phyloP scores from a whole-genome alignment of 2,113 vertebrate genomes.

The Helogale parvula region DNA sequence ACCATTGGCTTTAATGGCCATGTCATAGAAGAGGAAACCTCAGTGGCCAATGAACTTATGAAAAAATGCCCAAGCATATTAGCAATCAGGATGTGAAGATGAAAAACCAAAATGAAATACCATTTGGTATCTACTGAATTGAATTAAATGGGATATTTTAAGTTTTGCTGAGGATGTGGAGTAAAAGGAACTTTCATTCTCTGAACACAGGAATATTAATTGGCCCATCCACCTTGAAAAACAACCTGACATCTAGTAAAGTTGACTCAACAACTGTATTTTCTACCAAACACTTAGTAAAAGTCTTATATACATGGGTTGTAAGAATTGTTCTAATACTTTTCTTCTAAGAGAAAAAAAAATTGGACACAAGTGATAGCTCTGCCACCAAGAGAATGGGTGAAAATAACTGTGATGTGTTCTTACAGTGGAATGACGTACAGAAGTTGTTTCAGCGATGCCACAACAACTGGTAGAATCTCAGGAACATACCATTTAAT shows the following conservation, averaged over 20 bases:
- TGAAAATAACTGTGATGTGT: not conserved
- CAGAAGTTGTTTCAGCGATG: not conserved
- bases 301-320: not conserved
- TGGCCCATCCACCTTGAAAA: not conserved
- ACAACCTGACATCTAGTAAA: not conserved
- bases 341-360: not conserved
- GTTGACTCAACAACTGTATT: not conserved
- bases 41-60: not conserved
- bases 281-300: not conserved
- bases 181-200: not conserved
- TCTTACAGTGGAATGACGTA: not conserved
- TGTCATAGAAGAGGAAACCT: not conserved
- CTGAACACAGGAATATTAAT: not conserved
- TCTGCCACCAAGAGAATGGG: not conserved
- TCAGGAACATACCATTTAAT: not conserved
- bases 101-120: constrained; percentile 8
- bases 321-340: not conserved
- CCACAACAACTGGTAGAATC: not conserved
- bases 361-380: not conserved
- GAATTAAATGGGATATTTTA: not conserved
- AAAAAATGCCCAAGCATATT: not conserved
- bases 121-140: not conserved
- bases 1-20: not conserved
- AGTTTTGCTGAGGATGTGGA: not conserved
- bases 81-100: not conserved